Evolutionary conservation across 2,888 invertebrate genomes (phyloP).

Genomic region (Drosophila formosana): DNA sequence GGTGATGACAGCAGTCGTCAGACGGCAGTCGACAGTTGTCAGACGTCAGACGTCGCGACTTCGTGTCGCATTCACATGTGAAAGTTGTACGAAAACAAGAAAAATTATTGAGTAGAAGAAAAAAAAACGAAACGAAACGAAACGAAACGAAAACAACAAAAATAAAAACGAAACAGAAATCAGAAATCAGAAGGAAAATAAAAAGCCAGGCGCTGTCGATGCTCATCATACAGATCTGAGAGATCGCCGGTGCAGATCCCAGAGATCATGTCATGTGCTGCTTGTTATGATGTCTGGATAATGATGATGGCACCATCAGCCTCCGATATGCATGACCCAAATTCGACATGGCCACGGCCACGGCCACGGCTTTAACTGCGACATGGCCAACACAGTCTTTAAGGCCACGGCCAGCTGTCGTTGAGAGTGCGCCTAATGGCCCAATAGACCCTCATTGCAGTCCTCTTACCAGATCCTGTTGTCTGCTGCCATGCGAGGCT

Average conservation of each 20-base stretch:
- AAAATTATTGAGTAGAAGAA: conserved; percentile 64
- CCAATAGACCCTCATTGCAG: conserved; percentile 3
- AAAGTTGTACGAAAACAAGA: conserved; percentile 72
- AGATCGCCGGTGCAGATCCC: conserved; percentile 3
- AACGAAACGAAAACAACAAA: conserved; percentile 23
- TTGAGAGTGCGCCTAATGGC: neutral
- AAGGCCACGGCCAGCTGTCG: neutral
- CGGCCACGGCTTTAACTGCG: conserved; percentile 1
- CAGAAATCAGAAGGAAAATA: conserved; percentile 25
- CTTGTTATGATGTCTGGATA: conserved; percentile 53
- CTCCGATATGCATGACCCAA: conserved; percentile 48
- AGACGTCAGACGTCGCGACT: conserved; percentile 41
- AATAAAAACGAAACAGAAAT: conserved; percentile 23
- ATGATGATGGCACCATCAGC: conserved; percentile 52
- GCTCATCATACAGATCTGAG: conserved; percentile 39
- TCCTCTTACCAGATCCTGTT: conserved; percentile 13
- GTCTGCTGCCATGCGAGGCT: neutral
- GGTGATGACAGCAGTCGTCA: conserved; percentile 51
- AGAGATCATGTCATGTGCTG: conserved; percentile 66
- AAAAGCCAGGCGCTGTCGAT: conserved; percentile 41
- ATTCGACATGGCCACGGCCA: conserved; percentile 20
- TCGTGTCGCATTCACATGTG: conserved; percentile 65
- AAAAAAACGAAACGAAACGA: conserved; percentile 11
- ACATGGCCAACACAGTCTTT: neutral
- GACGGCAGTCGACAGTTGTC: neutral